Evolutionary conservation across 2,888 invertebrate genomes (phyloP).

Genomic region (Lithophane semibrunnea): DNA sequence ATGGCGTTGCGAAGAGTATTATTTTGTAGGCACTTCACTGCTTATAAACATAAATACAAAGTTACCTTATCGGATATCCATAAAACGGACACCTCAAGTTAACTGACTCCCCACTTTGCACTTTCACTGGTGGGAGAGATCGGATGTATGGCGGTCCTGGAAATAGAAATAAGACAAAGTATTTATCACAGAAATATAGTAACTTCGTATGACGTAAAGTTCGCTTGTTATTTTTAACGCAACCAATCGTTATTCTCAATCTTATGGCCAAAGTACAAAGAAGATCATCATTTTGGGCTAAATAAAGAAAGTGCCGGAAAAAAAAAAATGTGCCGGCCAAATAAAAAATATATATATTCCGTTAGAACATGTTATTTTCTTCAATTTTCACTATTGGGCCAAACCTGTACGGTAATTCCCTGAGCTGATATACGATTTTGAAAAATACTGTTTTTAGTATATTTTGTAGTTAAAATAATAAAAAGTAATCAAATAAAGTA

Average conservation of each 20-base stretch:
- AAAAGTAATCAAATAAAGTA: no score
- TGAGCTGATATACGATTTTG: no score
- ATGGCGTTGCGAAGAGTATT: not conserved
- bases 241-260: not conserved
- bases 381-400: no score
- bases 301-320: no score
- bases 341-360: no score
- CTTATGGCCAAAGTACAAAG: no score
- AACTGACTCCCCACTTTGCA: conserved; percentile 94
- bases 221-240: not conserved
- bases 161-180: conserved; percentile 21
- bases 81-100: conserved; percentile 95
- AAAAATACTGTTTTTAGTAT: no score
- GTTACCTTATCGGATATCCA: conserved; percentile 94
- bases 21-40: not conserved
- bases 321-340: no score
- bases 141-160: conserved; percentile 94
- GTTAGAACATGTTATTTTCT: no score
- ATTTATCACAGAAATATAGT: not conserved
- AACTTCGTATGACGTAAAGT: not conserved
- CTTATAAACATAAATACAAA: not conserved
- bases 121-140: conserved; percentile 93
- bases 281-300: no score
- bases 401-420: no score
- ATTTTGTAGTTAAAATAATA: no score